Base-by-base conservation (phyloP, 2,888 invertebrate genomes). In the Parascotia fuliginaria region DNA sequence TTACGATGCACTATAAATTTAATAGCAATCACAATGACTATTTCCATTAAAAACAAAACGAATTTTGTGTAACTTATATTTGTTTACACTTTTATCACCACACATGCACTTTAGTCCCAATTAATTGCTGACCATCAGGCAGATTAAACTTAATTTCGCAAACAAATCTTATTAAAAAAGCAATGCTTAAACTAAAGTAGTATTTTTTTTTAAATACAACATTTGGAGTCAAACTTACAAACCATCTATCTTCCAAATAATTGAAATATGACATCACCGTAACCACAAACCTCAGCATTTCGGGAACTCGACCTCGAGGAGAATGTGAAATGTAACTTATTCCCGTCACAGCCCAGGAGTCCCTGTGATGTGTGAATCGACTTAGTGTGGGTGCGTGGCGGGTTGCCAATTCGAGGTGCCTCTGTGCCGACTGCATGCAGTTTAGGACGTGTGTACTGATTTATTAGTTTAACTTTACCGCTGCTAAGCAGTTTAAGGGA, bases 331-430 rank as follows among this genome's bases (percentile, higher is more conserved):
- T 49, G 60, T 60, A 60, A 64, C 64, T 65, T 60, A 55, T 64
- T 53, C 57, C 55, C 46, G 52, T 53, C 65, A 54, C 32, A n/a
- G 41, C 38, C n/a, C 55, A 67, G 55, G 24, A 41, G 40, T 50
- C 48, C 50, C 49, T 39, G 46, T 42, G 57, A 69, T 65, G 57
- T 69, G 66, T 58, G 60, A 65, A 62, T 46, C 42, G 55, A 44
- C 48, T 42, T 47, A 14, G 48, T 42, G 41, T 47, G 73, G 70
- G 74, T 76, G 77, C 75, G 79, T 87, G 88, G 89, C 89, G 63
- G 58, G 51, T 54, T 81, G 89, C 89, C 89, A 89, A 81, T 69
- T 60, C 80, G 78, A 73, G 79, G 62, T 65, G 55, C 55, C 70
- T 62, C 69, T 61, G 57, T 63, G 66, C 66, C 56, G 65, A 60